Evolutionary conservation across 2,797 vertebrate species (phyloP).

Genomic region (Coendou prehensilis): DNA sequence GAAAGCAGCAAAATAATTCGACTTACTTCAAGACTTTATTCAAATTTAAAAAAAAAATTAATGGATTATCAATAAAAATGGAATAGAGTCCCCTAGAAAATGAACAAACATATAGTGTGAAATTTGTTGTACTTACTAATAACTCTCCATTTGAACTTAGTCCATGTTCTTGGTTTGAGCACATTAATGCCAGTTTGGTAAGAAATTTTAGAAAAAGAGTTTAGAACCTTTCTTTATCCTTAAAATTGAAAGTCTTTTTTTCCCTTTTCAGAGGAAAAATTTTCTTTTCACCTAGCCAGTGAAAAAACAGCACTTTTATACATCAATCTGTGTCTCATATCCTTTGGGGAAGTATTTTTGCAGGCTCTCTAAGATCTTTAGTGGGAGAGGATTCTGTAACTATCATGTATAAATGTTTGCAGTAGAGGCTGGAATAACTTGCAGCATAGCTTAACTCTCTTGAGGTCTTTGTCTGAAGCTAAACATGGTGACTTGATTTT

Average conservation of each 20-base stretch:
- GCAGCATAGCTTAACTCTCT: slow-evolving; percentile 26
- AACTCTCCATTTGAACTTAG: neutral
- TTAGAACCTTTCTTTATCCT: neutral
- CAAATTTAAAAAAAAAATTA: neutral
- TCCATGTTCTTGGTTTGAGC: neutral
- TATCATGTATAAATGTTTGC: neutral
- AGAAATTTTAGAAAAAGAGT: slow-evolving; percentile 3
- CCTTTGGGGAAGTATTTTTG: slow-evolving; percentile 6
- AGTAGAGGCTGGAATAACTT: neutral
- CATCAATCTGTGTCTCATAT: neutral
- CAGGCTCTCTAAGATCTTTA: neutral
- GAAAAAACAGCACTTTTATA: neutral
- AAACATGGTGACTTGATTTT: slow-evolving; percentile 37
- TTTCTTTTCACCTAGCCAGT: neutral
- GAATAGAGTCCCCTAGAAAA: slow-evolving; percentile 2
- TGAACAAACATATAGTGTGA: neutral
- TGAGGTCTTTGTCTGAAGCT: slow-evolving; percentile 35
- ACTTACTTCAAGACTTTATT: neutral
- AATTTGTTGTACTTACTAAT: slow-evolving; percentile 2
- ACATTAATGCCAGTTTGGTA: neutral
- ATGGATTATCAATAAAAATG: neutral
- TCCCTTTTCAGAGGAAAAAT: neutral
- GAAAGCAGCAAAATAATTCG: neutral
- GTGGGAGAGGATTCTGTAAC: neutral
- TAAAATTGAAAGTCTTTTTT: slow-evolving; percentile 26